A percentile compares a stretch with the other conserved stretches of the same genome.
phyloP scores from a whole-genome alignment of 2,888 invertebrate species.

The Machimus rusticus region DNA sequence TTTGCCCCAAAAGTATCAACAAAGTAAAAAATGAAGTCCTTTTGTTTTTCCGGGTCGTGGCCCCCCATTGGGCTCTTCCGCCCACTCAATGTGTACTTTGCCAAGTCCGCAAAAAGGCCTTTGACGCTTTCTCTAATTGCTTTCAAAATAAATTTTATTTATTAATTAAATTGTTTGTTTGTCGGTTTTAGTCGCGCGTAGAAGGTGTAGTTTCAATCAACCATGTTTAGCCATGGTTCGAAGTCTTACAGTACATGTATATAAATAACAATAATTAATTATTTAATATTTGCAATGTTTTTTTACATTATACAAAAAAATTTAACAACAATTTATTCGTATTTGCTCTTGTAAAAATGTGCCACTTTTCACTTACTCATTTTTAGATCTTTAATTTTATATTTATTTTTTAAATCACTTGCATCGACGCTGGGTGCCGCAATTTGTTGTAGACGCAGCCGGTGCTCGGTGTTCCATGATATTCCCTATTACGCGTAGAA shows the following conservation, averaged over 20 bases:
- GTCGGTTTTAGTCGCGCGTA: not conserved
- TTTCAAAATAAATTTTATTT: not conserved
- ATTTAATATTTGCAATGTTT: not conserved
- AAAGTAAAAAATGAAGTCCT: not conserved
- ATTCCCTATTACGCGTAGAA: not conserved
- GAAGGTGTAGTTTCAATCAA: not conserved
- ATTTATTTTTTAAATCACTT: not conserved
- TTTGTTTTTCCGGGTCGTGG: not conserved
- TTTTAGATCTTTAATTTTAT: conserved; percentile 20
- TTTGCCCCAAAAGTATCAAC: not conserved
- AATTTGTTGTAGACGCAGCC: not conserved
- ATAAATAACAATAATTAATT: conserved; percentile 9
- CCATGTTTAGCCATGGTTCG: not conserved
- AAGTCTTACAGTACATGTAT: not conserved
- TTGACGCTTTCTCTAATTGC: not conserved
- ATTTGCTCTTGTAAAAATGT: conserved; percentile 16
- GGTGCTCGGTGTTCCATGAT: not conserved
- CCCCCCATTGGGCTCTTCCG: not conserved
- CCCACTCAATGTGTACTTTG: not conserved
- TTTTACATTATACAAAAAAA: not conserved
- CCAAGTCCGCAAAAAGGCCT: not conserved
- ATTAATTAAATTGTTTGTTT: not conserved
- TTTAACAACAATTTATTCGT: conserved; percentile 1
- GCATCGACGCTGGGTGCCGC: not conserved
- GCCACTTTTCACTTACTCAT: conserved; percentile 3